These are phyloP conservation scores for Trichonephila clavata DNA, from an alignment of 1,140 invertebrate species.

Conservation along the genomic window DNA sequence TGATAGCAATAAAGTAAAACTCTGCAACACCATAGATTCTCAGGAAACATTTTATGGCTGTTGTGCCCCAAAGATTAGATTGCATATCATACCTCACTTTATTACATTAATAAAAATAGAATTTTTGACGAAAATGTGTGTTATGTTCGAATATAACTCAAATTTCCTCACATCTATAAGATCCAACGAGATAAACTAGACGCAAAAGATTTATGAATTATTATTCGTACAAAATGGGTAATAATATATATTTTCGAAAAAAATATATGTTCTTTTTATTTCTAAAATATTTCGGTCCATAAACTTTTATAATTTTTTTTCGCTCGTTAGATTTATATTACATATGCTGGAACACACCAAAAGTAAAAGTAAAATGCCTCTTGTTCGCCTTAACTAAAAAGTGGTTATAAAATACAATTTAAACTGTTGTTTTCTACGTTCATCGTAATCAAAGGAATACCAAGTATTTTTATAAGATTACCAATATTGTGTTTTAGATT, in stretches of 20 bases:
- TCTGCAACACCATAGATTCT: not conserved
- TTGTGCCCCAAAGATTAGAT: not conserved
- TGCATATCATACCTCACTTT: constrained; percentile 7
- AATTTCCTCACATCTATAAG: constrained; percentile 14
- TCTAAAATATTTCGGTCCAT: constrained; percentile 6
- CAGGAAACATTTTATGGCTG: not conserved
- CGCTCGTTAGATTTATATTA: no score
- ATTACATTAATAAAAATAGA: constrained; percentile 35
- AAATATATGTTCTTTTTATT: not conserved
- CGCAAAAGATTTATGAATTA: constrained; percentile 7
- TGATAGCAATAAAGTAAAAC: constrained; percentile 30
- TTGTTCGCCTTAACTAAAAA: not conserved
- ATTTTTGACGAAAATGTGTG: not conserved
- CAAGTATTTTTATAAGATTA: no score
- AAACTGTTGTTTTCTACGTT: no score
- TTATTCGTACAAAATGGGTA: not conserved
- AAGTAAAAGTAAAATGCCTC: not conserved
- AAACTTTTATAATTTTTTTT: not conserved
- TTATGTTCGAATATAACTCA: constrained; percentile 18
- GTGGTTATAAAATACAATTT: no score
- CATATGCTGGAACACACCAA: not conserved
- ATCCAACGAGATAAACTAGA: not conserved
- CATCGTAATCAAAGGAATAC: no score
- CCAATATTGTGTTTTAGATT: no score
- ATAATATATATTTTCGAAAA: not conserved